A percentile compares a stretch with the other conserved stretches of the same genome.
These are phyloP conservation scores for Pollenia griseotomentosa DNA, from an alignment of 2,888 invertebrate species.

Conservation along the genomic window DNA sequence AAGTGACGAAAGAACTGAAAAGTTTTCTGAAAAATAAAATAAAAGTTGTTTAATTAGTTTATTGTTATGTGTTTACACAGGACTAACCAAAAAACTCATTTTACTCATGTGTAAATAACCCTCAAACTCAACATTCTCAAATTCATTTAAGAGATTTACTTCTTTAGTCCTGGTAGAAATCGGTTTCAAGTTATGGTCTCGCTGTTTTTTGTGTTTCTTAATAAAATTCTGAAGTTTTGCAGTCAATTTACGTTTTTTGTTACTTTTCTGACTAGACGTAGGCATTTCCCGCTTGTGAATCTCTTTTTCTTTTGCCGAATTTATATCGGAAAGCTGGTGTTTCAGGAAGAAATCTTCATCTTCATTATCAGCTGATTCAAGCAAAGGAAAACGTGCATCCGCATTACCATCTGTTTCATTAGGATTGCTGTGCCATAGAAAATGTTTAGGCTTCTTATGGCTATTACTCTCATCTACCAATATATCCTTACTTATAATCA, in stretches of 20 bases:
- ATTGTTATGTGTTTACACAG: not conserved
- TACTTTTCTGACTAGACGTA: constrained; percentile 23
- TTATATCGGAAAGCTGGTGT: constrained; percentile 55
- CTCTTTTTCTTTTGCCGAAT: not conserved
- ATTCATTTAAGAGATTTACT: constrained; percentile 80
- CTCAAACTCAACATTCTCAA: constrained; percentile 79
- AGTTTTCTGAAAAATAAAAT: constrained; percentile 62
- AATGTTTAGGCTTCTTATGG: constrained; percentile 64
- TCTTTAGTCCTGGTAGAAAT: constrained; percentile 69
- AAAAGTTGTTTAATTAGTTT: not conserved
- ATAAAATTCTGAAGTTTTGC: not conserved
- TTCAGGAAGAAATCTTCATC: constrained; percentile 75
- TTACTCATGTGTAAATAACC: constrained; percentile 81
- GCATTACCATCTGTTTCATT: constrained; percentile 19
- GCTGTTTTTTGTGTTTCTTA: constrained; percentile 12
- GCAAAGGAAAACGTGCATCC: constrained; percentile 73
- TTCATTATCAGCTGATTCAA: constrained; percentile 79
- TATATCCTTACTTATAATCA: constrained; percentile 82
- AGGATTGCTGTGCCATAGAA: constrained; percentile 53
- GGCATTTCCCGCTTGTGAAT: not conserved
- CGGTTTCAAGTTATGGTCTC: not conserved
- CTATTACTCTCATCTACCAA: constrained; percentile 78
- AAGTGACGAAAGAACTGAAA: constrained; percentile 73
- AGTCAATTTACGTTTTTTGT: constrained; percentile 21
- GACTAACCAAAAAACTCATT: constrained; percentile 80